A percentile compares a stretch with the other conserved stretches of the same genome.
Conservation (phyloP, 2,888 invertebrate species). For the Trachelus iudaicus region DNA sequence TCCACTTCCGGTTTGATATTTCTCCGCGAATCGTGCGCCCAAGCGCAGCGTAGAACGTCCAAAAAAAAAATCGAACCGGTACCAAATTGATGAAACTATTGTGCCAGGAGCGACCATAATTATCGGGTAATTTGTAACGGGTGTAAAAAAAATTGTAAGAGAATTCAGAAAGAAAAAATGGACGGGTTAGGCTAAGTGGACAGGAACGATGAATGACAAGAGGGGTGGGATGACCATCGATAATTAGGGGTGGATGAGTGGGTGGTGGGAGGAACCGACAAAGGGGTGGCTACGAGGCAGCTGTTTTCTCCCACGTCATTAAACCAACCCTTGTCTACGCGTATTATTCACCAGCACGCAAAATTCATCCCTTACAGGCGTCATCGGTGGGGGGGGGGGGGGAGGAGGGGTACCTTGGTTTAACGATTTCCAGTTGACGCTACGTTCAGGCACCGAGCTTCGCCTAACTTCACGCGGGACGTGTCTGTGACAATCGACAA, state of each 20-base stretch:
- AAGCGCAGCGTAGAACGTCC: no score
- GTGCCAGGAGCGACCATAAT: neutral
- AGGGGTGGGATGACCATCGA: neutral
- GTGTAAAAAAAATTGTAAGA: neutral
- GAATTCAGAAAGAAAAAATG: neutral
- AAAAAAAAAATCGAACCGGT: neutral
- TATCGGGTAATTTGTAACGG: neutral
- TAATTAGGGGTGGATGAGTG: neutral
- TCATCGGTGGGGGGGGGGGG: no score
- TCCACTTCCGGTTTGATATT: neutral
- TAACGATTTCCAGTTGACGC: neutral
- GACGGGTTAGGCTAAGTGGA: neutral
- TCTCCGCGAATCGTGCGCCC: no score
- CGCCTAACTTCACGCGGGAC: neutral
- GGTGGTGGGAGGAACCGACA: neutral
- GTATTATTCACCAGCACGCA: neutral
- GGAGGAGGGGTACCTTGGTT: no score
- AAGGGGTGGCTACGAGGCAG: neutral
- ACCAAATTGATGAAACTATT: neutral
- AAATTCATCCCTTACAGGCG: neutral
- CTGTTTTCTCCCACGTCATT: constrained; percentile 22
- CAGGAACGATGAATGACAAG: neutral
- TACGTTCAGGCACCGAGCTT: neutral
- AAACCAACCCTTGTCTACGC: constrained; percentile 10
- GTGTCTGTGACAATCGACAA: neutral